phyloP scores from a whole-genome alignment of 2,797 vertebrate species.

The Onychomys arenicola region DNA sequence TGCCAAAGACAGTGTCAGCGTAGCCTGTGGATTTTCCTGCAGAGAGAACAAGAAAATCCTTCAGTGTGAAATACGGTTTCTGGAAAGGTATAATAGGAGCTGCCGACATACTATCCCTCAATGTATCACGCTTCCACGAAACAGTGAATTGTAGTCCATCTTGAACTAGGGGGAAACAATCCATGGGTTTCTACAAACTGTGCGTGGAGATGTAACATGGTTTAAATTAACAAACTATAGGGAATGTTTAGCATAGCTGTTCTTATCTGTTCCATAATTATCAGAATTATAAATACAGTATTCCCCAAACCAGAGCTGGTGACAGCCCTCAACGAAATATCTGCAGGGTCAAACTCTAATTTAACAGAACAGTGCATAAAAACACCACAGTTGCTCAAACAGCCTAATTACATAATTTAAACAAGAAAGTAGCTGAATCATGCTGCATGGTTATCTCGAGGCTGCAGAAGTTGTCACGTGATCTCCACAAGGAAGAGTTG shows the following conservation, averaged over 20 bases:
- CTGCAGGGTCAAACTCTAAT: not conserved
- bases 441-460: slow-evolving; percentile 12
- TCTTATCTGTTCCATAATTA: not conserved
- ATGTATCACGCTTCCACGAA: not conserved
- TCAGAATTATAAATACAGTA: not conserved
- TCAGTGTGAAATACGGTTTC: not conserved
- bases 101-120: not conserved
- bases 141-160: not conserved
- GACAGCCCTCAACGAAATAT: not conserved
- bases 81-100: not conserved
- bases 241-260: not conserved
- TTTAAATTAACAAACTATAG: slow-evolving; percentile 4
- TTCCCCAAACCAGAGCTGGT: not conserved
- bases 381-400: not conserved
- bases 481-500: slow-evolving; percentile 26
- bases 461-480: slow-evolving; percentile 33
- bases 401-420: not conserved
- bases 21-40: slow-evolving; percentile 92
- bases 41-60: slow-evolving; percentile 60
- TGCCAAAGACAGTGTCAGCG: slow-evolving; percentile 95
- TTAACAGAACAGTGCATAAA: not conserved
- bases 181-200: not conserved
- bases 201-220: not conserved
- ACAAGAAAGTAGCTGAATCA: slow-evolving; percentile 74
- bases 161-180: not conserved